Base-by-base conservation (phyloP, 2,113 vertebrate genomes). In the Salminus brasiliensis region DNA sequence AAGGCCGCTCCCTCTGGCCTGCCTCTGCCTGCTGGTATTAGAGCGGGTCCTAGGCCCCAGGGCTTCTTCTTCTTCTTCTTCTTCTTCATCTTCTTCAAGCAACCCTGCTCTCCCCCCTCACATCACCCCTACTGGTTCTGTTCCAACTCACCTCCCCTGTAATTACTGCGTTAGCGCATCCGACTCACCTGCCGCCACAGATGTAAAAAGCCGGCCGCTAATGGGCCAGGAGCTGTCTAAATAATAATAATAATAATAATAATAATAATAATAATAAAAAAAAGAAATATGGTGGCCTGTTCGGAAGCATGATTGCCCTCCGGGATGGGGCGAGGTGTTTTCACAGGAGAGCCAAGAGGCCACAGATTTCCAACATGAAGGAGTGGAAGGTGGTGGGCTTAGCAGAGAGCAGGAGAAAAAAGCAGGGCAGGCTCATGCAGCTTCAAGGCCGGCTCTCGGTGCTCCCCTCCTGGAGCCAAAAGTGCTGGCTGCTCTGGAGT, bases 131-230 rank as follows among this genome's bases (percentile, higher is more conserved):
- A 13, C 41, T 21, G 41, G 73, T 49, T 70, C 68, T 85, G 78
- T 84, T 84, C 83, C 84, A 83, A 81, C 72, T 23, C 72, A 67
- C 81, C 83, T 84, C 79, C 78, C 39, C 85, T 80, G 81, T 90
- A 91, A 92, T 92, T 88, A 91, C 81, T 49, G 80, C 82, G 81
- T 80, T 89, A 85, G 88, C 79, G 76, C 74, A 43, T 88, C 69
- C 66, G 25, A 68, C 83, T 89, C 86, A 89, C 88, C 89, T 88
- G 87, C 57, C 73, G 81, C 84, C 69, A 79, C 62, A 71, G 84
- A 83, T 88, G 86, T 87, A 83, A 87, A 82, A 71, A 36, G 52
- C 52, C 53, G n/a, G 53, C 79, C 84, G 76, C 81, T 90, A 88
- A 90, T 88, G 87, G n/a, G 86, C 81, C 81, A 81, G 32, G 34